A percentile compares a stretch with the other conserved stretches of the same genome.
These are phyloP conservation scores for Sebastiscus tertius DNA, from an alignment of 2,797 vertebrate species.

Conservation along the genomic window DNA sequence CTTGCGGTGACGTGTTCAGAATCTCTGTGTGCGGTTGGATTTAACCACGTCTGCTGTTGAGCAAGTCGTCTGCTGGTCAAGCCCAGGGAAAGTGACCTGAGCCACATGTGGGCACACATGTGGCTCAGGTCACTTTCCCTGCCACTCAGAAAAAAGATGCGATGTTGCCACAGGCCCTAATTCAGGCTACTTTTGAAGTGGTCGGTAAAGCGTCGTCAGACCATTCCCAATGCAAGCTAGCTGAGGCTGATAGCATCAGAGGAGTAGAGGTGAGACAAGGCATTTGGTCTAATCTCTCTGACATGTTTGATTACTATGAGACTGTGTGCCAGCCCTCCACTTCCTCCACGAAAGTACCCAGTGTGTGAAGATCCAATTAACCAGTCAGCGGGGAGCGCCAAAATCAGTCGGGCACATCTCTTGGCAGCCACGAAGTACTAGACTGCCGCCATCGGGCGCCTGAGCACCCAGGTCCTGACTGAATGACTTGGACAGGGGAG, in stretches of 20 bases:
- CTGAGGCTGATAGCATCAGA: slow-evolving; percentile 63
- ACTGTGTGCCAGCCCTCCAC: slow-evolving; percentile 72
- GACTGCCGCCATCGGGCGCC: slow-evolving; percentile 74
- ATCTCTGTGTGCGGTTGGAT: slow-evolving; percentile 43
- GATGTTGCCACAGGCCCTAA: not conserved
- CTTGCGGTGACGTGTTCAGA: slow-evolving; percentile 43
- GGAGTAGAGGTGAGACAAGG: slow-evolving; percentile 63
- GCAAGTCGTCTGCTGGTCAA: slow-evolving; percentile 51
- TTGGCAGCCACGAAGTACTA: slow-evolving; percentile 74
- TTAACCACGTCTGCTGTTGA: slow-evolving; percentile 23
- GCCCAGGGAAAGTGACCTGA: slow-evolving; percentile 7
- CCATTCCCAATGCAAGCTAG: slow-evolving; percentile 14
- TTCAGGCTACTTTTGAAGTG: slow-evolving; percentile 23
- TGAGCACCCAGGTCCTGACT: slow-evolving; percentile 63
- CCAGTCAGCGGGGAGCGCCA: slow-evolving; percentile 81
- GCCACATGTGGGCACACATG: slow-evolving; percentile 14
- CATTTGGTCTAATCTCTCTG: slow-evolving; percentile 80
- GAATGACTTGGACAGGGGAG: slow-evolving; percentile 72
- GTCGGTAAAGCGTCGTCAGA: slow-evolving; percentile 15
- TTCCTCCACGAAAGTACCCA: slow-evolving; percentile 83
- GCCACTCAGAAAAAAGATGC: too few relatives aligned
- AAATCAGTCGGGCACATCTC: slow-evolving; percentile 86
- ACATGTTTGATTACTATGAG: slow-evolving; percentile 87
- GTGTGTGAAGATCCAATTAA: slow-evolving; percentile 97
- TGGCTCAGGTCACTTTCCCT: not conserved